These are phyloP conservation scores for Mystacides longicornis DNA, from an alignment of 2,888 invertebrate genomes.

Conservation along the genomic window DNA sequence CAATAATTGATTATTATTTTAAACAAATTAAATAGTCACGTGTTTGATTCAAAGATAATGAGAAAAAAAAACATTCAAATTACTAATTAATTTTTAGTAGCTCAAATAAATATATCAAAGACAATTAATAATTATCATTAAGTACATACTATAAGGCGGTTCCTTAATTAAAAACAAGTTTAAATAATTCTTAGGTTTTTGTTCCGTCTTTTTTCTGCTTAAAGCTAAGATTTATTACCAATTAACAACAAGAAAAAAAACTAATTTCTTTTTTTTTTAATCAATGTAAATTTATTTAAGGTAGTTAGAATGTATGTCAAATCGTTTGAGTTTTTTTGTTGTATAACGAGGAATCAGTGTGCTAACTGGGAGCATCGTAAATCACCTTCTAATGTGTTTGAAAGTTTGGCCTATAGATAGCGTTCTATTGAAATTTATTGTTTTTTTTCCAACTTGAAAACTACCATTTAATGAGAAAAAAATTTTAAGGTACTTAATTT, in stretches of 20 bases:
- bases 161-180: constrained; percentile 1
- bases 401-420: no score
- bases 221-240: not conserved
- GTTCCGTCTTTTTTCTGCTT: not conserved
- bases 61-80: not conserved
- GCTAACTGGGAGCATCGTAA: no score
- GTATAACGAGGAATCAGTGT: not conserved
- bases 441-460: no score
- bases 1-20: not conserved
- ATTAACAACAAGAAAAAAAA: not conserved
- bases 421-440: no score
- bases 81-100: not conserved
- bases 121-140: no score
- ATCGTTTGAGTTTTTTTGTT: not conserved
- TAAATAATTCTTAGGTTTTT: no score
- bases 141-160: no score
- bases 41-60: not conserved
- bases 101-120: not conserved
- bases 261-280: not conserved
- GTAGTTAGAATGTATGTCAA: not conserved
- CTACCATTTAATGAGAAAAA: no score
- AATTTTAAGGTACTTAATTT: no score
- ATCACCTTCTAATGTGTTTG: no score
- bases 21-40: not conserved
- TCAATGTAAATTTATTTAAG: not conserved